phyloP scores from a whole-genome alignment of 2,797 vertebrate species.

The Enteromius afrohamiltoni region DNA sequence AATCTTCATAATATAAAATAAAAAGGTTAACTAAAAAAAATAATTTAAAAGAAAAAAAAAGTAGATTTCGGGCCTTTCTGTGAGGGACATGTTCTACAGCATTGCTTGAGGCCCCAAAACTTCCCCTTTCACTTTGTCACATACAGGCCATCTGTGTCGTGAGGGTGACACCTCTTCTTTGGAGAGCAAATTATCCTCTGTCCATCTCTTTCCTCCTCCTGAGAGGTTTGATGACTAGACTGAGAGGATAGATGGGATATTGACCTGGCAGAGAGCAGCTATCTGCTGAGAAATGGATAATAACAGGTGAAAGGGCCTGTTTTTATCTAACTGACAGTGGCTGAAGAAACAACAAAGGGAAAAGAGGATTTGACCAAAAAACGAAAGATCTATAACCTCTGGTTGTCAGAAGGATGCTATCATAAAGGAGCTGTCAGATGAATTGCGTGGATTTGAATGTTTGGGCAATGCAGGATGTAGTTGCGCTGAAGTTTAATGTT shows the following conservation, averaged over 20 bases:
- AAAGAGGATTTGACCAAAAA: slow-evolving; percentile 34
- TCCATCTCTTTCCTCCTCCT: slow-evolving; percentile 32
- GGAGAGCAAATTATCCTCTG: slow-evolving; percentile 24
- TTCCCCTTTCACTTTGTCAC: slow-evolving; percentile 3
- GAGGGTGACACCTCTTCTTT: slow-evolving; percentile 24
- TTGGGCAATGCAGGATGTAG: slow-evolving; percentile 2
- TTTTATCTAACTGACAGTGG: slow-evolving; percentile 47
- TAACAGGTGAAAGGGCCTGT: slow-evolving; percentile 49
- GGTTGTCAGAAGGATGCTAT: neutral
- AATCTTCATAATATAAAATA: neutral
- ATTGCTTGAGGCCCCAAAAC: neutral
- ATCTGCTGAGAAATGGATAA: slow-evolving; percentile 49
- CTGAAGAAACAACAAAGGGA: slow-evolving; percentile 25
- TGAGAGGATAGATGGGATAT: slow-evolving; percentile 45
- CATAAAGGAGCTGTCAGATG: neutral
- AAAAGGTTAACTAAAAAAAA: neutral
- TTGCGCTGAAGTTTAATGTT: neutral
- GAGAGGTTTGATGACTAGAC: slow-evolving; percentile 43
- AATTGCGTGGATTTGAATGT: neutral
- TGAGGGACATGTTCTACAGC: neutral
- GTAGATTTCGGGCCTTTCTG: neutral
- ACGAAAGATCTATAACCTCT: neutral
- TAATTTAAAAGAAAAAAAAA: neutral
- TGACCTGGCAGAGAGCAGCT: slow-evolving; percentile 45
- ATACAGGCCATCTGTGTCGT: neutral